Evolutionary conservation across 2,113 vertebrate genomes (phyloP).

Genomic region (Pterocles orientalis): DNA sequence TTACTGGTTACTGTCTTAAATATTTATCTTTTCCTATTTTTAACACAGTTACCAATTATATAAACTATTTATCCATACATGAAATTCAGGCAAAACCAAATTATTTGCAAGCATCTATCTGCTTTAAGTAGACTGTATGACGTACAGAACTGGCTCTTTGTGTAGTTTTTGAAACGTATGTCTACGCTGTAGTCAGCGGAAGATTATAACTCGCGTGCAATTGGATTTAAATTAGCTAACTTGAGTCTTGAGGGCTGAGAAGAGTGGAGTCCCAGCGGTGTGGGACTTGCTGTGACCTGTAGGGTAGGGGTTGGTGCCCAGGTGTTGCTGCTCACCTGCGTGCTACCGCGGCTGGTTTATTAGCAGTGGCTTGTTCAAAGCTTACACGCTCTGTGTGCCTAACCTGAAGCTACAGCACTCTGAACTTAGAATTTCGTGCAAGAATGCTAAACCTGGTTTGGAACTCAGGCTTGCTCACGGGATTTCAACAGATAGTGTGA

Average conservation of each 20-base stretch:
- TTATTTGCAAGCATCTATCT: neutral
- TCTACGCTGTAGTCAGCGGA: neutral
- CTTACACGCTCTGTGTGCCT: neutral
- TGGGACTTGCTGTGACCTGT: neutral
- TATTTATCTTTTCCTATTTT: neutral
- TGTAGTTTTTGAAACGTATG: neutral
- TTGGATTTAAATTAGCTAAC: neutral
- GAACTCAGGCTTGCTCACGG: neutral
- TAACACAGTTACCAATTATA: neutral
- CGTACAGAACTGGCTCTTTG: neutral
- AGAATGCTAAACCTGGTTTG: neutral
- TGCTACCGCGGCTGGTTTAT: neutral
- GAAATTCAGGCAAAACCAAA: neutral
- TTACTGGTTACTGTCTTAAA: neutral
- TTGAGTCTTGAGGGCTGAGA: neutral
- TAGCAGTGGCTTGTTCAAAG: neutral
- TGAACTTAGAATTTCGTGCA: neutral
- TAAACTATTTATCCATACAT: neutral
- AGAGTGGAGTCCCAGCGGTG: neutral
- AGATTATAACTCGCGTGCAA: accelerated
- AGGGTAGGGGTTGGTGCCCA: neutral
- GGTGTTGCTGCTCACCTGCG: neutral
- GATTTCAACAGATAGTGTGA: neutral
- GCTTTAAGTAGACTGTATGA: neutral
- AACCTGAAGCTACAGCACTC: neutral